Percentiles rank a stretch among this genome's conserved stretches.
Conservation (phyloP, 2,888 invertebrate species). For the Ferrisia virgata region DNA sequence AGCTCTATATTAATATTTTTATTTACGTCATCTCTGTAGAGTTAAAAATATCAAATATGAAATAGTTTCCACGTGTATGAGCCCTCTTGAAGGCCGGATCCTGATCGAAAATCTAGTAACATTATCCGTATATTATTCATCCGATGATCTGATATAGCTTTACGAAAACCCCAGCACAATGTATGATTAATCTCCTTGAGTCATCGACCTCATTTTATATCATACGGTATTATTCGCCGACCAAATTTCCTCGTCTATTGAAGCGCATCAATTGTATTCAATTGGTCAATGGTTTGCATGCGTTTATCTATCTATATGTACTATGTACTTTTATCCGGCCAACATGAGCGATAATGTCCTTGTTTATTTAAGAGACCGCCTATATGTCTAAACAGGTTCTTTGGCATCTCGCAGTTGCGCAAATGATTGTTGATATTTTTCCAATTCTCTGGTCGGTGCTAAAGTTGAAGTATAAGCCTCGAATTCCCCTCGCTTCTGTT, state of each 20-base stretch:
- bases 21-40: too few relatives aligned
- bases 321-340: too few relatives aligned
- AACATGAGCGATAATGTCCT: background rate
- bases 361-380: background rate
- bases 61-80: background rate
- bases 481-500: background rate
- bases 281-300: background rate
- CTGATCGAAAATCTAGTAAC: too few relatives aligned
- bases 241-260: background rate
- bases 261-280: background rate
- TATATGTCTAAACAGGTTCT: background rate
- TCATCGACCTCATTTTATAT: background rate
- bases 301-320: too few relatives aligned
- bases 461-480: too few relatives aligned
- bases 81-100: too few relatives aligned
- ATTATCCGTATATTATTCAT: too few relatives aligned
- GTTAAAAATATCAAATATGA: background rate
- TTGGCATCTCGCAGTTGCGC: background rate
- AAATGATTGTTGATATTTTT: background rate
- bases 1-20: too few relatives aligned
- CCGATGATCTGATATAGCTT: too few relatives aligned
- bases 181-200: background rate
- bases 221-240: background rate
- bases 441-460: too few relatives aligned
- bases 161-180: background rate